Percentiles rank a stretch among this genome's conserved stretches.
phyloP scores from a whole-genome alignment of 2,797 vertebrate genomes.

The Anableps anableps region DNA sequence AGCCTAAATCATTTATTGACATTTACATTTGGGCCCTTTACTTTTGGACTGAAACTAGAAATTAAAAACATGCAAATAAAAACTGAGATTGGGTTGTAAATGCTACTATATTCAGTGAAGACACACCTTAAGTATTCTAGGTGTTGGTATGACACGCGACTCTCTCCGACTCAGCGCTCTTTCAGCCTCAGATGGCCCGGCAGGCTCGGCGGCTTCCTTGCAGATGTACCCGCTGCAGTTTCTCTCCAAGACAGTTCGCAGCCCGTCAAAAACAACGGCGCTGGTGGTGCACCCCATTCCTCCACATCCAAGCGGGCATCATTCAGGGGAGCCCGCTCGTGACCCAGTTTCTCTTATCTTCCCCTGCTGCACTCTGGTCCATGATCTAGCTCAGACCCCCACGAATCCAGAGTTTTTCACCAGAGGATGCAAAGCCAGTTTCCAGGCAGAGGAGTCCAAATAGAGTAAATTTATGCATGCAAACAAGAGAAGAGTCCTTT shows the following conservation, averaged over 20 bases:
- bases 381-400: conserved; percentile 57
- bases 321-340: conserved; percentile 64
- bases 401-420: conserved; percentile 44
- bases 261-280: conserved; percentile 90
- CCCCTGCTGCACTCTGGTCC: conserved; percentile 50
- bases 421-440: conserved; percentile 20
- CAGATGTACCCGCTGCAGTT: conserved; percentile 94
- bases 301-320: conserved; percentile 77
- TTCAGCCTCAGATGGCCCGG: conserved; percentile 84
- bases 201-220: conserved; percentile 88
- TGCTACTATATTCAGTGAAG: background rate
- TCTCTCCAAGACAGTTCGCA: conserved; percentile 91
- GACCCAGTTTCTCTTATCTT: conserved; percentile 65
- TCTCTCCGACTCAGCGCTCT: conserved; percentile 86
- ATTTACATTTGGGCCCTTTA: too few relatives aligned
- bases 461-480: conserved; percentile 38
- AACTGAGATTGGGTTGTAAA: background rate
- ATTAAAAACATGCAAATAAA: background rate
- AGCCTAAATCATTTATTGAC: background rate
- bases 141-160: conserved; percentile 83
- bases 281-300: conserved; percentile 98
- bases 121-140: conserved; percentile 81
- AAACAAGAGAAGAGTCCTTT: conserved; percentile 25
- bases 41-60: background rate
- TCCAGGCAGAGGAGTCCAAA: conserved; percentile 38